Base-by-base conservation (phyloP, 2,113 vertebrate species). In the Oncorhynchus tshawytscha region DNA sequence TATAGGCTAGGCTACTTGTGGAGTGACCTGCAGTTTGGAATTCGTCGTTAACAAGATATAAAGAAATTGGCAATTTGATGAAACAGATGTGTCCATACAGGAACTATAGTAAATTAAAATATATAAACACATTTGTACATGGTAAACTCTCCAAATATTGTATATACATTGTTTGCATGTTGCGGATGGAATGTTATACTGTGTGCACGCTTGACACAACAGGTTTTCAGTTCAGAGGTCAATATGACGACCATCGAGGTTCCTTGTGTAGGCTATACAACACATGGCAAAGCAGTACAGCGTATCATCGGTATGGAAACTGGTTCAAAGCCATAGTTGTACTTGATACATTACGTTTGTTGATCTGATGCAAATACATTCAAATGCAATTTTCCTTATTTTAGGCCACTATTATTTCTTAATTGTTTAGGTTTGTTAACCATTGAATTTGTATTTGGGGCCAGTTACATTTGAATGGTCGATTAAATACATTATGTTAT, bases 211-310 rank as follows among this genome's bases (percentile, higher is more conserved):
- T 15, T 72, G 74, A 72, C 67, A 15, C 60, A 5, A n/a, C 9
- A 34, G 4, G 16, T 62, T 29, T n/a, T 78, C 45, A 70, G 54
- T 73, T 20, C 12, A 27, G 72, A 31, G 60, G 60, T 73, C 64
- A 48, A 73, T 59, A 64, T 64, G 11, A 73, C 34, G 18, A 18
- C 57, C 31, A n/a, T 9, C 22, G 31, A 20, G 39, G 39, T 12
- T 45, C 39, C 39, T 45, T 45, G 39, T 12, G 39, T 11, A 22
- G 20, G 13, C 6, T 62, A 62, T 45, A 45, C 18, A 62, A 62
- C 59, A 62, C 59, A 22, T 11, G 59, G n/a, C n/a, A 62, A 62
- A 62, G 22, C 59, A 22, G n/a, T 22, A 54, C 16, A 18, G 15
- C 5, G 16, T 54, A 4, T 18, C 12, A 54, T 15, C 51, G 12